These are phyloP conservation scores for Buteo buteo DNA, from an alignment of 2,113 vertebrate species.

Conservation along the genomic window DNA sequence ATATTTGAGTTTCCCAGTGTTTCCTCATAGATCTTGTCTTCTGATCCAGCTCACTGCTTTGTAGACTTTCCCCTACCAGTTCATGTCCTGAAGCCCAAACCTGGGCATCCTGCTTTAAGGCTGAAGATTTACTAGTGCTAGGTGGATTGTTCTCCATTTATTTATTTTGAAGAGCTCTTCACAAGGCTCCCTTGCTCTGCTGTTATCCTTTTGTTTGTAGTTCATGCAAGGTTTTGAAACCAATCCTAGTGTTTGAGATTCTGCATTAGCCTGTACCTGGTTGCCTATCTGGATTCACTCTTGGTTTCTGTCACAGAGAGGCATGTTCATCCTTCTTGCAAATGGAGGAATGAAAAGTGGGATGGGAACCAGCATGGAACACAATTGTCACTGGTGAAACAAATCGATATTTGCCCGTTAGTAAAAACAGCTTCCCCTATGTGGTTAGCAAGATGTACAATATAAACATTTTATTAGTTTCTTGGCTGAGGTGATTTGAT, in stretches of 20 bases:
- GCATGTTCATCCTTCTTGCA: accelerated
- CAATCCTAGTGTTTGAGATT: not conserved
- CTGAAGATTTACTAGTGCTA: not conserved
- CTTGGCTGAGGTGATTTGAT: not conserved
- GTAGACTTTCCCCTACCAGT: not conserved
- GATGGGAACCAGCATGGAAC: not conserved
- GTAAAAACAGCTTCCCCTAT: not conserved
- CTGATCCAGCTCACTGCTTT: not conserved
- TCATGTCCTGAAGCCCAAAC: not conserved
- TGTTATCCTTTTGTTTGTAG: not conserved
- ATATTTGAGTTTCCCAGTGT: not conserved
- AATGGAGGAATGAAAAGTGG: not conserved
- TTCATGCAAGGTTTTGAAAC: not conserved
- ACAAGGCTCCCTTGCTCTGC: not conserved
- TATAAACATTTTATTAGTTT: not conserved
- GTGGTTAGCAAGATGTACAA: not conserved
- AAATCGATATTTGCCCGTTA: accelerated
- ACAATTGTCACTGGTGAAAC: not conserved
- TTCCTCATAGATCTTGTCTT: not conserved
- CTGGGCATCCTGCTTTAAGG: not conserved
- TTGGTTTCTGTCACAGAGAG: not conserved
- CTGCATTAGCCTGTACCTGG: not conserved
- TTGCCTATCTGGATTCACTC: not conserved
- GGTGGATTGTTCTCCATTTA: not conserved
- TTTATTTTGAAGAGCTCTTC: not conserved